phyloP scores from a whole-genome alignment of 2,797 vertebrate genomes.

The Micropoecilia bifurca region DNA sequence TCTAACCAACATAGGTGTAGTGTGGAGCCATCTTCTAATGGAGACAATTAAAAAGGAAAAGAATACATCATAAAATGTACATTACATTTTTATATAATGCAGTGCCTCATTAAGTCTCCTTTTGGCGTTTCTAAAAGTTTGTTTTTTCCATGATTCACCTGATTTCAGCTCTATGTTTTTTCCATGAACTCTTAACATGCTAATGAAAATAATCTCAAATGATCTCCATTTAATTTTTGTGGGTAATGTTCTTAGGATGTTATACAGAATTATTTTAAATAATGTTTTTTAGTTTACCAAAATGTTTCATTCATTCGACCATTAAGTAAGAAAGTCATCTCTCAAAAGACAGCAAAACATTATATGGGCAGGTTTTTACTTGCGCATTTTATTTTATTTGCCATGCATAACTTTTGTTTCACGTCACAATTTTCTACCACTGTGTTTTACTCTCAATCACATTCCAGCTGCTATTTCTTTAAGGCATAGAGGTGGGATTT shows the following conservation, averaged over 20 bases:
- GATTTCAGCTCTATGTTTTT: neutral
- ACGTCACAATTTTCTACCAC: neutral
- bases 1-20: neutral
- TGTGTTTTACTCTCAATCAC: slow-evolving; percentile 17
- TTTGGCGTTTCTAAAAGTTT: neutral
- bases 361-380: neutral
- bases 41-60: neutral
- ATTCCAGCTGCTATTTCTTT: slow-evolving; percentile 16
- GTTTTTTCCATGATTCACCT: neutral
- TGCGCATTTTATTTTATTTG: neutral
- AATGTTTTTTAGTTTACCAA: neutral
- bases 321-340: too few species aligned
- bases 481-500: slow-evolving; percentile 33
- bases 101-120: neutral
- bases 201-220: neutral
- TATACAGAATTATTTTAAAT: neutral
- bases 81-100: neutral
- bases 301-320: neutral
- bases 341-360: too few species aligned
- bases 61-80: neutral
- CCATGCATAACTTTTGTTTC: neutral
- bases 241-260: neutral
- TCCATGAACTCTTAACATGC: neutral
- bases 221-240: neutral
- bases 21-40: neutral